Base-by-base conservation (phyloP, 1,140 invertebrate species). In the Augochlora pura region DNA sequence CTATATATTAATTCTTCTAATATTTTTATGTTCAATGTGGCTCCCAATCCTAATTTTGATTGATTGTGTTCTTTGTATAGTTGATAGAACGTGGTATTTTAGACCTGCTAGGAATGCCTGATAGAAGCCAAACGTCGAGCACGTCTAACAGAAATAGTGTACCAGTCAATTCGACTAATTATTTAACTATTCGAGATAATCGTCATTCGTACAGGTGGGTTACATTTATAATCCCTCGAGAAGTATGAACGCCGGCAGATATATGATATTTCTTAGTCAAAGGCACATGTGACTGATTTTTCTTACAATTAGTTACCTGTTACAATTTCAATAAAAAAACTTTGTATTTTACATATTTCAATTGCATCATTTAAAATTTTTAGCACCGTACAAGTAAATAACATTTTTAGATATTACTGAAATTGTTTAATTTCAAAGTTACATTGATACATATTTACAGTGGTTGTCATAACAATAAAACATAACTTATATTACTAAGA, bases 161-260 rank as follows among this genome's bases (percentile, higher is more conserved):
- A 14, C 69, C 60, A 21, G 59, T 64, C 12, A 60, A 57, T 73
- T 77, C 67, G 10, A 60, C 25, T 62, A 18, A 52, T 25, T 59
- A 57, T 73, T 76, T 67, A 12, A 60, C n/a, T 62, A 18, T 27
- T 39, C 70, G 42, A 54, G 80, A 87, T 25, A 59, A 76, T 27
- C 83, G 80, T 54, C 83, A 77, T 27, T 59, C 77, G 23, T 71
- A 49, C 46, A 87, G 83, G 86, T 87, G 85, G 42, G 23, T 38
- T 16, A 5, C 52, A 52, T 38, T 14, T 54, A 32, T 32, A n/a
- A 16, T 23, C 9, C 6, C 46, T 9, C 49, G 1, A 7, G 8
- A 25, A 23, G 21, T 49, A 25, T n/a, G 42, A 42, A n/a, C 16
- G 10, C 46, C 5, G 32, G 42, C 38, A 60, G 18, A 42, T 42